Evolutionary conservation across 2,797 vertebrate genomes (phyloP).

Genomic region (Tapera naevia): DNA sequence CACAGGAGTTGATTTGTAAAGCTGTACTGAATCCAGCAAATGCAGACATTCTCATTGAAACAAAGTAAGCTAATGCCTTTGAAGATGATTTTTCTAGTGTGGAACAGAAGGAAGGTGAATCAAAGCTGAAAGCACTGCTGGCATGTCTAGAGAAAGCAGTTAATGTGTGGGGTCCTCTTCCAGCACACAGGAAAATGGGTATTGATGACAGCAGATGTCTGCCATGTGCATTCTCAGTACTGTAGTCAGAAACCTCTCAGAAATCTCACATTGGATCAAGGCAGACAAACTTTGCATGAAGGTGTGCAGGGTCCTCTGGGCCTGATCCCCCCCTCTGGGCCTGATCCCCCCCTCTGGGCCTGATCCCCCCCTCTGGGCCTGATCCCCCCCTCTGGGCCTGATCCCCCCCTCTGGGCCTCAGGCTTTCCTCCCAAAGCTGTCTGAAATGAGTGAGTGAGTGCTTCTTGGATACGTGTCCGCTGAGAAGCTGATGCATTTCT

Average conservation of each 20-base stretch:
- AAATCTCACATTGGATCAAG: background rate
- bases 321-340: background rate
- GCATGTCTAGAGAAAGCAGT: background rate
- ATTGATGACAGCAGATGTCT: background rate
- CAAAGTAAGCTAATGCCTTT: constrained; percentile 83
- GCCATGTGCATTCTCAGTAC: background rate
- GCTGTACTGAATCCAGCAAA: constrained; percentile 93
- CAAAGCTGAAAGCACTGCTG: background rate
- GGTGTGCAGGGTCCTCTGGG: background rate
- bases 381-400: no score
- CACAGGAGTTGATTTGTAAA: constrained; percentile 97
- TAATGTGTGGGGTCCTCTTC: background rate
- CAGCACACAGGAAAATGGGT: background rate
- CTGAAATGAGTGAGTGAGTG: rapidly evolving
- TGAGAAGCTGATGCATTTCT: background rate
- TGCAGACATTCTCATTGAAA: constrained; percentile 97
- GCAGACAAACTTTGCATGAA: background rate
- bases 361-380: no score
- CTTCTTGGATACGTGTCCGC: background rate
- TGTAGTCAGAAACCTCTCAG: background rate
- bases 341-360: no score
- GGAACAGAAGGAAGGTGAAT: constrained; percentile 28
- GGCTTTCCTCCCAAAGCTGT: background rate
- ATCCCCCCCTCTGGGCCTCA: background rate
- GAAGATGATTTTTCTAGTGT: background rate